A percentile compares a stretch with the other conserved stretches of the same genome.
These are phyloP conservation scores for Dreissena rostriformis DNA, from an alignment of 1,140 invertebrate genomes.

Conservation along the genomic window DNA sequence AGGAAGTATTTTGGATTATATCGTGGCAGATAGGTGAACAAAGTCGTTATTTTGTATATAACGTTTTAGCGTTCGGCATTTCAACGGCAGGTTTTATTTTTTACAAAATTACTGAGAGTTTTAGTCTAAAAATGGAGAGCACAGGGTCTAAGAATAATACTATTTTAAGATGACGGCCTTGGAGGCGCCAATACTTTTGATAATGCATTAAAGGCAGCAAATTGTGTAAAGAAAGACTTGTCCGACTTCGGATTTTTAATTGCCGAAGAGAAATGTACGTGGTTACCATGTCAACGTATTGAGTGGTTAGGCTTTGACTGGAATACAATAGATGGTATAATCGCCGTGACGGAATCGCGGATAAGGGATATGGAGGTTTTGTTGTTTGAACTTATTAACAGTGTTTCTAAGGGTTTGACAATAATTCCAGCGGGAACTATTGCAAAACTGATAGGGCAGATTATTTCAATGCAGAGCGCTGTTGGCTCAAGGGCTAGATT, in stretches of 20 bases:
- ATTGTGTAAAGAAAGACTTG: slow-evolving; percentile 13
- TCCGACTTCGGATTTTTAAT: slow-evolving; percentile 9
- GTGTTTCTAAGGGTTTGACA: neutral
- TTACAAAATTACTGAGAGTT: slow-evolving; percentile 31
- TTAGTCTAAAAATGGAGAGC: slow-evolving; percentile 15
- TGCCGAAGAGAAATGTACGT: slow-evolving; percentile 13
- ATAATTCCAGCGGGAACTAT: slow-evolving; percentile 23
- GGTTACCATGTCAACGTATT: neutral
- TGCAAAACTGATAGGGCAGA: slow-evolving; percentile 16
- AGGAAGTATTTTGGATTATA: slow-evolving; percentile 26
- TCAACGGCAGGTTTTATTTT: slow-evolving; percentile 47
- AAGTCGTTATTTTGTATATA: slow-evolving; percentile 44
- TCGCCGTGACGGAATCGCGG: slow-evolving; percentile 5
- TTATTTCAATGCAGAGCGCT: slow-evolving; percentile 25
- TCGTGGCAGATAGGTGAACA: slow-evolving; percentile 16
- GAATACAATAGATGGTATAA: slow-evolving; percentile 7
- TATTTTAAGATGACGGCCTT: slow-evolving; percentile 30
- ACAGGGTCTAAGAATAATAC: slow-evolving; percentile 7
- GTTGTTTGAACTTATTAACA: slow-evolving; percentile 7
- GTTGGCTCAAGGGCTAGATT: neutral
- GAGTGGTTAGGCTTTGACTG: slow-evolving; percentile 33
- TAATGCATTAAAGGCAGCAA: neutral
- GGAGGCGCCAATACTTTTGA: slow-evolving; percentile 8
- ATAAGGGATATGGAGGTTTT: neutral
- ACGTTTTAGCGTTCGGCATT: slow-evolving; percentile 47